Evolutionary conservation across 2,113 vertebrate genomes (phyloP).

Genomic region (Camelus dromedarius): DNA sequence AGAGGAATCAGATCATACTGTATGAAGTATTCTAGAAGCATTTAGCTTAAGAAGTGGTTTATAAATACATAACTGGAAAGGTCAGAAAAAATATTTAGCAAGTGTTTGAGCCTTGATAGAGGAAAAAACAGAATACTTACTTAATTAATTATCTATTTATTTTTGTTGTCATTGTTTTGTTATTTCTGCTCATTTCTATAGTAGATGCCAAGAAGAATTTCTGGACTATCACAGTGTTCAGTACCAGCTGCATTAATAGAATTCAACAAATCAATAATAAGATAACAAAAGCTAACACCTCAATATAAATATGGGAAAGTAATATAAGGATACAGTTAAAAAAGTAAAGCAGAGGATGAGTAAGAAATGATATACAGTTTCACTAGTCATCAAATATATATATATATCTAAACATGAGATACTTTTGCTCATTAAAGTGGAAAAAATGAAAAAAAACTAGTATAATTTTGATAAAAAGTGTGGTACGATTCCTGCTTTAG

Average conservation of each 20-base stretch:
- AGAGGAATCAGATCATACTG: neutral
- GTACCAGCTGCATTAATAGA: neutral
- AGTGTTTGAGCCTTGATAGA: neutral
- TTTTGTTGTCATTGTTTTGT: neutral
- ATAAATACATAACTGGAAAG: neutral
- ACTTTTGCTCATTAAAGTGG: neutral
- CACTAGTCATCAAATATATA: neutral
- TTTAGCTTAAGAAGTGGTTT: neutral
- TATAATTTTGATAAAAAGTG: neutral
- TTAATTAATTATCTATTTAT: neutral
- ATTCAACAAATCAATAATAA: conserved; percentile 11
- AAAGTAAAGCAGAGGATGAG: neutral
- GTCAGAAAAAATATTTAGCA: neutral
- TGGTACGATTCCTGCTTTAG: neutral
- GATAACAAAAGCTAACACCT: neutral
- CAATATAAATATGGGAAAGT: neutral
- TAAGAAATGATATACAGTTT: neutral
- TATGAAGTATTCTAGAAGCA: neutral
- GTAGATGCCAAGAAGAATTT: neutral
- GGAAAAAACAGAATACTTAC: rapidly evolving
- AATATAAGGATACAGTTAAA: neutral
- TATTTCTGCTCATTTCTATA: neutral
- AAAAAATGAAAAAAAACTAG: neutral
- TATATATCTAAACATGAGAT: neutral
- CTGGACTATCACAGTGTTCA: rapidly evolving